Base-by-base conservation (phyloP, 2,888 invertebrate species). In the Torymus aiolomorphi region DNA sequence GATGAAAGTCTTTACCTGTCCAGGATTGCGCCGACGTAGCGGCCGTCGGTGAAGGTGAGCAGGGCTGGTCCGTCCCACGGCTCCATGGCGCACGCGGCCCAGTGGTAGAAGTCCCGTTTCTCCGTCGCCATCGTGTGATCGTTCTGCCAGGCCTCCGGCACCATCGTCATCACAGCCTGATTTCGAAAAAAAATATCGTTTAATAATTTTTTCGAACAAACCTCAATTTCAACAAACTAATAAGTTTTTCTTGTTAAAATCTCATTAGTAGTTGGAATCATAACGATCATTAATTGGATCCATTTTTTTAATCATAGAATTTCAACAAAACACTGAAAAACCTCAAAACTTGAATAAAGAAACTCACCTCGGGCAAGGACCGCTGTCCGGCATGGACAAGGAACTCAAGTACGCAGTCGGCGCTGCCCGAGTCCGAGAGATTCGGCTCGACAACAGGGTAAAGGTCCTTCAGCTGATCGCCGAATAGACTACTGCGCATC, bases 31-130 rank as follows among this genome's bases (percentile, higher is more conserved):
- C 96, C 99, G 87, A 99, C 96, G 89, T 97, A 98, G 51, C 98
- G 95, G 51, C 99, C 99, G 91, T 99, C 99, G 67, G 98, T 98
- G 91, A 99, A 99, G 0, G 99, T 97, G 76, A 99, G 94, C 81
- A 99, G 92, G 0, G 99, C 99, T 1, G 97, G 96, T 49, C 99
- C 99, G 91, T 99, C 99, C 99, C 99, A 99, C 0, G 99, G 99
- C 90, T 99, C 99, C 99, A 99, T 99, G 18, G 95, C 96, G 88
- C 96, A 98, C 0, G 98, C 96, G 14, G 98, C 96, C 99, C 99
- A 99, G 84, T 97, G 96, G 91, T 99, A 99, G 90, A 98, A 99
- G 88, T 97, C 96, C 71, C 96, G 94, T 91, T 98, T 99, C 88
- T 97, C 97, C 82, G 94, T 93, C 0, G 96, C 93, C 99, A 99